Base-by-base conservation (phyloP, 2,888 invertebrate species). In the Andricus quercusramuli region DNA sequence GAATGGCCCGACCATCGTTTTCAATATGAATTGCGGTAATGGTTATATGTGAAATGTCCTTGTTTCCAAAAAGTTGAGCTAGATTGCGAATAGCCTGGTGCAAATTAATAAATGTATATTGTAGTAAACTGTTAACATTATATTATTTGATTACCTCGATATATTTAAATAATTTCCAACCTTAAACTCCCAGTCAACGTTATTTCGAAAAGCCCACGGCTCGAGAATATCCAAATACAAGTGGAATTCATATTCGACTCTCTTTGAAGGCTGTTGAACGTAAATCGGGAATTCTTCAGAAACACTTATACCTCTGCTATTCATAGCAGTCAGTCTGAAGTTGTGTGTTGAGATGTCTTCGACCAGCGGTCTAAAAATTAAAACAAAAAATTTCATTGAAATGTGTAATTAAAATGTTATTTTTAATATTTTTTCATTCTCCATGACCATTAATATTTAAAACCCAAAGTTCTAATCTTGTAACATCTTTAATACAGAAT, bases 211-310 rank as follows among this genome's bases (percentile, higher is more conserved):
- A 85, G 94, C 94, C 83, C 92, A 93, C 77, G 93, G 93, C 86
- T 95, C 94, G 83, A 95, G 94, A 70, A 96, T 94, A 85, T 94
- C 94, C 47, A 97, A 94, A 78, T 95, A 94, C 88, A 97, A 94
- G 64, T 95, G 94, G 90, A 97, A 97, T 91, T 97, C 96, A 89
- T 98, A 97, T 93, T 97, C 97, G 78, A 97, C 95, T 29, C 96
- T 96, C 59, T 97, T 94, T 17, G 95, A 95, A 93, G 97, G 96
- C 87, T 98, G 97, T 86, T 97, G 97, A 1, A 97, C 96, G 32
- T 96, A 95, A 84, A 97, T 95, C 89, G 97, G 96, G 8, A 98
- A 93, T 0, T 94, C 95, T 78, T 97, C 97, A 68, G 95, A 94
- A 0, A 96, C 96, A 3, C 94, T 94, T 41, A 94, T 94, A 65